Evolutionary conservation across 2,113 vertebrate species (phyloP).

Genomic region (Hyla sarda): DNA sequence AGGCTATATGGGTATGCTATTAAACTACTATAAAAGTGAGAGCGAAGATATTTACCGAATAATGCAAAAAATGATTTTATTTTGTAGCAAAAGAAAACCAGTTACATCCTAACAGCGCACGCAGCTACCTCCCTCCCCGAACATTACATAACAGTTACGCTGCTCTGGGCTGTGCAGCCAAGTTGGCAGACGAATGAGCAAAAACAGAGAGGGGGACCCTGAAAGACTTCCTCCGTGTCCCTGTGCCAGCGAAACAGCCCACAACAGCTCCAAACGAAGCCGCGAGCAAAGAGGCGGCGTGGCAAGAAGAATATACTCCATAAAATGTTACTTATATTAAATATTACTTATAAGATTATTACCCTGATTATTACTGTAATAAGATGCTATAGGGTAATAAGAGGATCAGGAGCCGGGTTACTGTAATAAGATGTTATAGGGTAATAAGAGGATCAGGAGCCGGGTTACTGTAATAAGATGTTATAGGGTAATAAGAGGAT

Average conservation of each 20-base stretch:
- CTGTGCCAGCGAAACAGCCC: constrained; percentile 30
- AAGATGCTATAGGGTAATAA: not conserved
- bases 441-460: not conserved
- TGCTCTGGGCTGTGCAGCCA: constrained; percentile 42
- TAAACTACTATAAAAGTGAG: not conserved
- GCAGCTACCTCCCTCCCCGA: not conserved
- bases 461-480: not conserved
- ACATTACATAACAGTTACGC: constrained; percentile 57
- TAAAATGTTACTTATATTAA: not conserved
- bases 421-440: not conserved
- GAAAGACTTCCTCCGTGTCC: constrained; percentile 34
- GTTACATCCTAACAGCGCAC: not conserved
- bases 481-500: not conserved
- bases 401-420: not conserved
- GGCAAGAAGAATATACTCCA: not conserved
- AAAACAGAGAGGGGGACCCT: constrained; percentile 33
- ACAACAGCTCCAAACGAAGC: not conserved
- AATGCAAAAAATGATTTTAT: not conserved
- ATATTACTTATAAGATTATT: not conserved
- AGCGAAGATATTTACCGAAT: not conserved
- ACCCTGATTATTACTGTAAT: not conserved
- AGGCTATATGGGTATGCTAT: not conserved
- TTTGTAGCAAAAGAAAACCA: constrained; percentile 7
- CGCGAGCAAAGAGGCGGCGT: not conserved
- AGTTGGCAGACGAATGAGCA: constrained; percentile 47